Evolutionary conservation across 2,113 vertebrate genomes (phyloP), one percentile per base, ranked within the genome.

Genomic region (Eleginops maclovinus): DNA sequence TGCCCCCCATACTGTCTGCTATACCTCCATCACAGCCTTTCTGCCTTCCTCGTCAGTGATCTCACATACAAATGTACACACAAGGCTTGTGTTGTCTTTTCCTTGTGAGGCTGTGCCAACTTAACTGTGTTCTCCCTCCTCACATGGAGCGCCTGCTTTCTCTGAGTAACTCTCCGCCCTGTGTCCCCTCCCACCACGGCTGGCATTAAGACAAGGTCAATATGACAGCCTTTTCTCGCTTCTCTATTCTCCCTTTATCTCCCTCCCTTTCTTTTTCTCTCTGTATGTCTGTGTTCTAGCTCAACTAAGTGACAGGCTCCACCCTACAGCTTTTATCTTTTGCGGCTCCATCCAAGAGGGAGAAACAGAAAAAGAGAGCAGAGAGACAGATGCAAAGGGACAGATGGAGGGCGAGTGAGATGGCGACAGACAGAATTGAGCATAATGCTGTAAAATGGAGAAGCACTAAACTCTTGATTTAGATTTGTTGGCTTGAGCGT

Each of bases 141-240:
- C 89, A 81, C 89, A 84, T 64, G 73, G 69, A 81, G 72, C n/a
- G 73, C 75, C 73, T 81, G 75, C 86, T 90, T 90, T 91, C 75
- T 86, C 77, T 72, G 79, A 89, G 78, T 56, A 71, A 86, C 81
- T 79, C 87, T 47, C 64, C 61, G 0, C 46, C 72, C 62, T 13
- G 3, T 17, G 40, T 65, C 69, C 72, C 88, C 81, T 85, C 88
- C 81, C 75, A 75, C 82, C 82, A 68, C 1, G 53, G 71, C 84
- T 92, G 91, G 89, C 91, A 91, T 84, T 81, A 75, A 85, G 84
- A 91, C 93, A 93, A 92, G 85, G 91, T 90, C 92, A 92, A 91
- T 84, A 91, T 85, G 86, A 92, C 85, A 72, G 79, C 68, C 78
- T 87, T 87, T 80, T 83, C 72, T 79, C 56, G 74, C 46, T 9